A percentile compares a stretch with the other conserved stretches of the same genome.
phyloP scores from a whole-genome alignment of 2,888 invertebrate species.

The Prosopocoilus inquinatus region DNA sequence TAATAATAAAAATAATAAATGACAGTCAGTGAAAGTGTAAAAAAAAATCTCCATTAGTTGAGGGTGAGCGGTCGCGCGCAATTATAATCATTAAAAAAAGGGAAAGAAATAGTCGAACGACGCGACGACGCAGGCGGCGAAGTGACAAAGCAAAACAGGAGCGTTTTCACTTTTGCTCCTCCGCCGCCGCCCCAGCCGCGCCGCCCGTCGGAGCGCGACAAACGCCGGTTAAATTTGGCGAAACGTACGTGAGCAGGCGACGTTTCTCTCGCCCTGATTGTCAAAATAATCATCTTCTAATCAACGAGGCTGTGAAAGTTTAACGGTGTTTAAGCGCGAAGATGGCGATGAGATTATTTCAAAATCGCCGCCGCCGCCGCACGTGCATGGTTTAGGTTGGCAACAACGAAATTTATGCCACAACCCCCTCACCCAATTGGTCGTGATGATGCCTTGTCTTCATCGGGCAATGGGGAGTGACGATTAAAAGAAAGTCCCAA shows the following conservation, averaged over 20 bases:
- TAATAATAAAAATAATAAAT: too few species aligned
- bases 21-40: conserved; percentile 13
- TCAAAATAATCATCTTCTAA: conserved; percentile 31
- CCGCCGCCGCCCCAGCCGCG: conserved; percentile 16
- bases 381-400: conserved; percentile 16
- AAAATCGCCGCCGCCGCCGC: conserved; percentile 23
- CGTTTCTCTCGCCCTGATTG: conserved; percentile 23
- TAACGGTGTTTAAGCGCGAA: conserved; percentile 32
- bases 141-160: conserved; percentile 26
- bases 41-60: too few species aligned
- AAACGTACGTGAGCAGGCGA: conserved; percentile 6
- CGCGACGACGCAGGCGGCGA: conserved; percentile 18
- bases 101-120: conserved; percentile 11
- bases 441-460: too few species aligned
- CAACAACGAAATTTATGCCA: conserved; percentile 9
- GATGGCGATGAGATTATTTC: conserved; percentile 26
- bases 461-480: too few species aligned
- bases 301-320: conserved; percentile 37
- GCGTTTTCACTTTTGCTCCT: conserved; percentile 20
- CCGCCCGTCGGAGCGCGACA: not conserved
- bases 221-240: conserved; percentile 1
- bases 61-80: conserved; percentile 9
- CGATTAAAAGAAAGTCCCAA: too few species aligned
- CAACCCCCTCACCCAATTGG: too few species aligned
- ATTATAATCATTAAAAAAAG: conserved; percentile 19